These are phyloP conservation scores for Sarcophaga subvicina DNA, from an alignment of 2,888 invertebrate species.

Conservation along the genomic window DNA sequence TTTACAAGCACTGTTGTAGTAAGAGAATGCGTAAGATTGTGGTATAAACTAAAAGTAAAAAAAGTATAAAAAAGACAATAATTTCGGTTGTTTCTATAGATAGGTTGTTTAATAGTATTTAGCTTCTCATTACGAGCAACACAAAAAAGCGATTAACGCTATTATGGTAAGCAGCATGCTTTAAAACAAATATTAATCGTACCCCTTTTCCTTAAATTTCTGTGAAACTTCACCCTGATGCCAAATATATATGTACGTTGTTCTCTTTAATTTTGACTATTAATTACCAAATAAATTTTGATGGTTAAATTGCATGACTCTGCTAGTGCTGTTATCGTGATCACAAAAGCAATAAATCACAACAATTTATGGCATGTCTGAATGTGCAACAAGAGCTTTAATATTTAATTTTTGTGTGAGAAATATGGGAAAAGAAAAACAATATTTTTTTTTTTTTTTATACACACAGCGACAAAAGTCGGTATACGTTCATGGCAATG, in stretches of 20 bases:
- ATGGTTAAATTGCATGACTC: slow-evolving; percentile 30
- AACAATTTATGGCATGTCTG: slow-evolving; percentile 23
- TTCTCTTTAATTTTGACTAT: too few species aligned
- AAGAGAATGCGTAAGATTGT: too few species aligned
- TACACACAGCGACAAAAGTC: not conserved
- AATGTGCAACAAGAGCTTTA: slow-evolving; percentile 28
- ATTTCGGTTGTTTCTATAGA: too few species aligned
- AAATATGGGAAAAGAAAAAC: not conserved
- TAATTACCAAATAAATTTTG: slow-evolving; percentile 11
- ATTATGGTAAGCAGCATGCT: too few species aligned
- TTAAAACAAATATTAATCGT: not conserved
- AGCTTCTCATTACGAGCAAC: too few species aligned
- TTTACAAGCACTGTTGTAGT: too few species aligned
- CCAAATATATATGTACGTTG: too few species aligned
- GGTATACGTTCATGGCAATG: too few species aligned
- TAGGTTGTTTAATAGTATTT: too few species aligned
- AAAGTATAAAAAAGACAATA: too few species aligned
- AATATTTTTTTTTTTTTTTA: not conserved
- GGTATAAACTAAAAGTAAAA: too few species aligned
- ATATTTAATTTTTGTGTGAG: slow-evolving; percentile 19
- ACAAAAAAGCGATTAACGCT: too few species aligned
- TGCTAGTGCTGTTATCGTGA: not conserved
- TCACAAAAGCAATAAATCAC: slow-evolving; percentile 32
- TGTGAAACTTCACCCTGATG: not conserved
- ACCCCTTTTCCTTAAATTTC: not conserved